These are phyloP conservation scores for Choristoneura rosaceana DNA, from an alignment of 2,888 invertebrate species.

Conservation along the genomic window DNA sequence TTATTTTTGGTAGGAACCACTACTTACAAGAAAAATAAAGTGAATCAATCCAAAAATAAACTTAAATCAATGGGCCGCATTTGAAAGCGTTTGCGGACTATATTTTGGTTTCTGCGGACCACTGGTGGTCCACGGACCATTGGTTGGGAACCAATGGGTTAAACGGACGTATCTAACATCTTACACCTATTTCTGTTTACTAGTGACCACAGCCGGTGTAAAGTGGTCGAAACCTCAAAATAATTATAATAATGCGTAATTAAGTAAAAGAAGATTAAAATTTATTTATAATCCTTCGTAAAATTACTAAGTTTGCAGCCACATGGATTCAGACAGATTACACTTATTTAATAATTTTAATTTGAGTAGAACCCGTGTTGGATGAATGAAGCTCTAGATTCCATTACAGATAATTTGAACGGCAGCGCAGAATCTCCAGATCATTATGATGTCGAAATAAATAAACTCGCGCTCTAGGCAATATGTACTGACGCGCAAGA, in stretches of 20 bases:
- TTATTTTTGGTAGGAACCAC: no score
- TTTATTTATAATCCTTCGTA: neutral
- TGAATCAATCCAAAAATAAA: no score
- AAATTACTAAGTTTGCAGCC: constrained; percentile 6
- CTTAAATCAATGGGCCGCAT: no score
- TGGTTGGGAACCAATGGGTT: no score
- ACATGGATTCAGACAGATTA: neutral
- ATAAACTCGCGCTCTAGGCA: constrained; percentile 6
- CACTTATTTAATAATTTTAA: constrained; percentile 25
- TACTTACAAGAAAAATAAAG: no score
- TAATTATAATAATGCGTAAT: neutral
- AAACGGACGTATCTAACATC: no score
- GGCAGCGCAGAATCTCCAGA: constrained; percentile 10
- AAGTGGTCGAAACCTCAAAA: no score
- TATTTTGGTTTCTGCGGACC: no score
- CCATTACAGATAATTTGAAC: constrained; percentile 37
- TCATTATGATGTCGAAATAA: constrained; percentile 22
- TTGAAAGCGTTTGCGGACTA: no score
- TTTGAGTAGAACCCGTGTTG: constrained; percentile 8
- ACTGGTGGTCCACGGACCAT: no score
- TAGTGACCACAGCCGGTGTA: no score
- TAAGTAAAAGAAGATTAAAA: neutral
- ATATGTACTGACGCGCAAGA: neutral
- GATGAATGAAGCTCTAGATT: constrained; percentile 36
- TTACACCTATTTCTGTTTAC: no score